A percentile compares a stretch with the other conserved stretches of the same genome.
These are phyloP conservation scores for Myotis planiceps DNA, from an alignment of 2,797 vertebrate species.

Conservation along the genomic window DNA sequence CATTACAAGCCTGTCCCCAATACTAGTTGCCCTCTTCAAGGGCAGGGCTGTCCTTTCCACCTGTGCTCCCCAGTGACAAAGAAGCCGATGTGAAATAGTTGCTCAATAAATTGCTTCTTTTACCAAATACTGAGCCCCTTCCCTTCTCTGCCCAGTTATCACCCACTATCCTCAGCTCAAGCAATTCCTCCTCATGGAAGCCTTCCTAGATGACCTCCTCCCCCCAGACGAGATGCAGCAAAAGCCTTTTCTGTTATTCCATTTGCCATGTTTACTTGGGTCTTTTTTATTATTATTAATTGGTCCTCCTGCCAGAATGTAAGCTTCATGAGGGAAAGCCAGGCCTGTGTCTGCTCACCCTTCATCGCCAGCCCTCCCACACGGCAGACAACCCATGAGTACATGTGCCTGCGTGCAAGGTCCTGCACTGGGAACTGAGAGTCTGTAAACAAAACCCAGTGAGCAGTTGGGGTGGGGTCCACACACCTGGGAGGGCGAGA, in stretches of 20 bases:
- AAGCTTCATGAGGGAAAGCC: background rate
- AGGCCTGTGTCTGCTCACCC: background rate
- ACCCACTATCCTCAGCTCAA: background rate
- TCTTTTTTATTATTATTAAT: background rate
- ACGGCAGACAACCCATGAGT: background rate
- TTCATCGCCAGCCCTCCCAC: background rate
- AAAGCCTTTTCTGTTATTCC: background rate
- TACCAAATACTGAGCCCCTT: background rate
- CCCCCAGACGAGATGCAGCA: background rate
- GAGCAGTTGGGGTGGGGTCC: background rate
- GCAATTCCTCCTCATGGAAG: background rate
- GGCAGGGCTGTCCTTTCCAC: background rate
- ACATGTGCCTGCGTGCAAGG: background rate
- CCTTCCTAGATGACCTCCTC: background rate
- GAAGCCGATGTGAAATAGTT: background rate
- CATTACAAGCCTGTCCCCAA: background rate
- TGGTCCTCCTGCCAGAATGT: background rate
- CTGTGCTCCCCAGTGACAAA: background rate
- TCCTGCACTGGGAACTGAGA: background rate
- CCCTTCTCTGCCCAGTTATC: background rate
- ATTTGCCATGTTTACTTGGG: background rate
- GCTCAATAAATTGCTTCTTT: background rate
- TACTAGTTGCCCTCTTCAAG: background rate
- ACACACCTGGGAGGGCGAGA: conserved; percentile 96
- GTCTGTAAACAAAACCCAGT: fast-evolving